Evolutionary conservation across 2,113 vertebrate genomes (phyloP).

Genomic region (Orientallactaga bullata): DNA sequence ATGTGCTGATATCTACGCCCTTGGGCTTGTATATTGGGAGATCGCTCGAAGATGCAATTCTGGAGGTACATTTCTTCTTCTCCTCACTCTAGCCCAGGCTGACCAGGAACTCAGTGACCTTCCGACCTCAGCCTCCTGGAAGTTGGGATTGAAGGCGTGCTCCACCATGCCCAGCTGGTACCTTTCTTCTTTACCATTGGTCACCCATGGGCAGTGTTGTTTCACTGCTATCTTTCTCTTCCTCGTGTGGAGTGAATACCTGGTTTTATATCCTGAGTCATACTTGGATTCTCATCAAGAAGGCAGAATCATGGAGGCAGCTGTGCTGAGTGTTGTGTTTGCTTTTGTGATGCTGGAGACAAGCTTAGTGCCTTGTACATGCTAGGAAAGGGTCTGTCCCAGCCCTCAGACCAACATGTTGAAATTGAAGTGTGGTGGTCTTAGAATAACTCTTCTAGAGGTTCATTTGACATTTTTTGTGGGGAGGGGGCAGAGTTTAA

Average conservation of each 20-base stretch:
- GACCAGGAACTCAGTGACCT: no score
- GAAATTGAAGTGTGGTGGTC: not conserved
- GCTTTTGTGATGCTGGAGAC: not conserved
- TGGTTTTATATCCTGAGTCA: not conserved
- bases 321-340: not conserved
- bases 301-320: not conserved
- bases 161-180: not conserved
- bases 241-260: not conserved
- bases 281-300: not conserved
- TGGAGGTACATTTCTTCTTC: slow-evolving; percentile 90
- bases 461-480: not conserved
- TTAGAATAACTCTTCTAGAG: not conserved
- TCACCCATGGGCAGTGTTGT: slow-evolving; percentile 19
- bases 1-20: slow-evolving; percentile 97
- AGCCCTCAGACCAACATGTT: not conserved
- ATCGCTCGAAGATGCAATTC: slow-evolving; percentile 96
- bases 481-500: no score
- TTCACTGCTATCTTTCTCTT: not conserved
- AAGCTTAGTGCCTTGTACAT: not conserved
- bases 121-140: no score
- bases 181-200: slow-evolving; percentile 10
- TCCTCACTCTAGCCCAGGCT: no score
- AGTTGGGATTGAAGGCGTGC: no score
- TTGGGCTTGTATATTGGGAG: slow-evolving; percentile 99
- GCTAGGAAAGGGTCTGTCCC: not conserved